A percentile compares a stretch with the other conserved stretches of the same genome.
Conservation (phyloP, 2,797 vertebrate genomes). For the Eleutherodactylus coqui region DNA sequence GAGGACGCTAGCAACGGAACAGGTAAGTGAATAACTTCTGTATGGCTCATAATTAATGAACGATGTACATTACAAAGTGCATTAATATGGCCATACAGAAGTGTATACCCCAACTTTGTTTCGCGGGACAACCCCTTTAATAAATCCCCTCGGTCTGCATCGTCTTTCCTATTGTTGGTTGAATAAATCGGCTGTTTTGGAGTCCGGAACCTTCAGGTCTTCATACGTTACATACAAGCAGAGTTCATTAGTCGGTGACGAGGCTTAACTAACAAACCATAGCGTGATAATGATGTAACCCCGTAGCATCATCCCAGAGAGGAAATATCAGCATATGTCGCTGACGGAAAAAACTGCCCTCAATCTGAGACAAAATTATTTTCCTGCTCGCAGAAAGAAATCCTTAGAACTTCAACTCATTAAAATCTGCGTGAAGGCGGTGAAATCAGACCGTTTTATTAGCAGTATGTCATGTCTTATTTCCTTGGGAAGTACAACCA, state of each 20-base stretch:
- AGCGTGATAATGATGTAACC: not conserved
- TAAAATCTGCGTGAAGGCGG: not conserved
- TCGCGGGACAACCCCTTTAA: no score
- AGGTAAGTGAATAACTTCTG: no score
- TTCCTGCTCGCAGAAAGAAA: not conserved
- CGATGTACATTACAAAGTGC: no score
- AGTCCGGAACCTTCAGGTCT: not conserved
- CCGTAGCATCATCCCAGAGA: not conserved
- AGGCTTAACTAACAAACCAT: not conserved
- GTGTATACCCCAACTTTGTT: no score
- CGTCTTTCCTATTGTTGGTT: no score
- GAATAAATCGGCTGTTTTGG: not conserved
- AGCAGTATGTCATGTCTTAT: not conserved
- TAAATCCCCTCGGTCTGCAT: no score
- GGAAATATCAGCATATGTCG: not conserved
- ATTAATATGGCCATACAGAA: no score
- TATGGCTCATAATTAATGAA: no score
- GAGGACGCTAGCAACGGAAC: no score
- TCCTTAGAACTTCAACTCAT: not conserved
- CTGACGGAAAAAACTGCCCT: slow-evolving; percentile 5
- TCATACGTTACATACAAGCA: no score
- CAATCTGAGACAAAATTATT: not conserved
- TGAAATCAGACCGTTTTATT: not conserved
- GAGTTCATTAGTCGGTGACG: not conserved
- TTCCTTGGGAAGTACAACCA: not conserved